These are phyloP conservation scores for Phainopepla nitens DNA, from an alignment of 2,113 vertebrate genomes.

Conservation along the genomic window DNA sequence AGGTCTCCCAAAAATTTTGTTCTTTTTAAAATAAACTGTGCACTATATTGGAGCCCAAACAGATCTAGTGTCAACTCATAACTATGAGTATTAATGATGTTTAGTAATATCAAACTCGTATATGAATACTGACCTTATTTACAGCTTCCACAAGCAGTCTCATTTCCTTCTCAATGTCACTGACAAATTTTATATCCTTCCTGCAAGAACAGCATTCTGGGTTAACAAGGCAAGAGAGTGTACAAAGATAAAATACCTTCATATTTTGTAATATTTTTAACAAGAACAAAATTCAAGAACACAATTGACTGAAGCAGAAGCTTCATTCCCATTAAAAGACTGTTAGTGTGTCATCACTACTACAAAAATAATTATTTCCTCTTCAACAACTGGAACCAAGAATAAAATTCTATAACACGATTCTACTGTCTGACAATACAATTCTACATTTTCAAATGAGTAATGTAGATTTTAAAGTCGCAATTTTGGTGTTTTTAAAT, in stretches of 20 bases:
- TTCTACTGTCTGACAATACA: background rate
- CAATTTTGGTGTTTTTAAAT: background rate
- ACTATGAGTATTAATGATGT: background rate
- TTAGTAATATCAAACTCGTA: background rate
- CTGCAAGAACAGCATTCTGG: constrained; percentile 68
- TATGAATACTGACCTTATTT: constrained; percentile 84
- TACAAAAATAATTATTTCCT: background rate
- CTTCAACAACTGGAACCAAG: background rate
- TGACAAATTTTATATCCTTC: constrained; percentile 93
- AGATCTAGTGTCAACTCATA: background rate
- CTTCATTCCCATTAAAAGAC: background rate
- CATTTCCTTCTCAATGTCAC: constrained; percentile 92
- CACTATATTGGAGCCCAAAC: background rate
- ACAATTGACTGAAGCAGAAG: background rate
- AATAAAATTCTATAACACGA: background rate
- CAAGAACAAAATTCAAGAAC: background rate
- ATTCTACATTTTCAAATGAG: background rate
- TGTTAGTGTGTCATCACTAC: background rate
- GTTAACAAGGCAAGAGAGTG: background rate
- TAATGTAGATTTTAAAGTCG: background rate
- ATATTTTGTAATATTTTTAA: background rate
- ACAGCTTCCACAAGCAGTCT: constrained; percentile 88
- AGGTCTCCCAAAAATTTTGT: background rate
- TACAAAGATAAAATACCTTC: background rate
- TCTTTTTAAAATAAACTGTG: background rate